These are phyloP conservation scores for Falco peregrinus DNA, from an alignment of 2,797 vertebrate species.

Conservation along the genomic window DNA sequence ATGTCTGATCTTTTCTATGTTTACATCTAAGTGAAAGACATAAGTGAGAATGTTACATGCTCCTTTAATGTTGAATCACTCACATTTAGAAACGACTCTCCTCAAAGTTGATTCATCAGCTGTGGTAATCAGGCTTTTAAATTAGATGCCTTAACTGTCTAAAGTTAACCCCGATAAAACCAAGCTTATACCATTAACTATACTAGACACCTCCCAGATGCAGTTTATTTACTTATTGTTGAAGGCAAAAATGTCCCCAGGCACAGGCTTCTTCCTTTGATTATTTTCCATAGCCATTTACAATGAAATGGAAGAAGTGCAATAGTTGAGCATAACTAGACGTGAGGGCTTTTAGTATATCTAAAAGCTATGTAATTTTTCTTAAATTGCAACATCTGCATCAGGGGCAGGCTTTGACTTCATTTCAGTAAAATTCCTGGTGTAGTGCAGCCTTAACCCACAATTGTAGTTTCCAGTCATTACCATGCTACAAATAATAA, in stretches of 20 bases:
- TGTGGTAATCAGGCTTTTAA: not conserved
- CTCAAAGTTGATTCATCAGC: not conserved
- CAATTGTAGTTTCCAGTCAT: not conserved
- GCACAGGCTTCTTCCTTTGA: not conserved
- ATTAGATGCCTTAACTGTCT: not conserved
- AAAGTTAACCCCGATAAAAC: not conserved
- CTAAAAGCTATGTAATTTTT: not conserved
- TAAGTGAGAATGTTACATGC: not conserved
- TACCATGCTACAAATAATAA: not conserved
- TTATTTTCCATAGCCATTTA: not conserved
- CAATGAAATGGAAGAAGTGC: not conserved
- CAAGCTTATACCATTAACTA: not conserved
- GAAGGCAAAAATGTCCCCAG: not conserved
- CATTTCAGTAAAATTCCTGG: not conserved
- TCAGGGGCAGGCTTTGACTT: not conserved
- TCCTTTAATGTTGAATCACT: not conserved
- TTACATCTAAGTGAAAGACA: not conserved
- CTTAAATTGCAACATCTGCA: not conserved
- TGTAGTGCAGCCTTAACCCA: accelerated
- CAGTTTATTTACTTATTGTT: not conserved
- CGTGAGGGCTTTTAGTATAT: not conserved
- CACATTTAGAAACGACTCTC: not conserved
- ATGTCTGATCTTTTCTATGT: not conserved
- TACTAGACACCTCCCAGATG: not conserved
- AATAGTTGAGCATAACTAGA: not conserved